phyloP scores from a whole-genome alignment of 1,140 invertebrate genomes.

The Ips nitidus region DNA sequence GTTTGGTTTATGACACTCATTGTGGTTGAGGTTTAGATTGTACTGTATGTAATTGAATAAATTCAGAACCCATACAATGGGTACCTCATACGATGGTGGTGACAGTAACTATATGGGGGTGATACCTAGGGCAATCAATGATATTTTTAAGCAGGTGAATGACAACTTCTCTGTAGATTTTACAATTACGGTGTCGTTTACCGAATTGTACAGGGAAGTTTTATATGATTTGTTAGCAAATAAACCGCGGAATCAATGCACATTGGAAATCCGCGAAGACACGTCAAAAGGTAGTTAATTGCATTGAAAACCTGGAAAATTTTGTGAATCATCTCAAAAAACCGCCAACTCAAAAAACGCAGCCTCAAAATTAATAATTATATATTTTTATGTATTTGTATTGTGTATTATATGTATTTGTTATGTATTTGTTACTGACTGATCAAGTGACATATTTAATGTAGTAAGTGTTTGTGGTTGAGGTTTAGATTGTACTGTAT shows the following conservation, averaged over 20 bases:
- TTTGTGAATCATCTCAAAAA: too few relatives aligned
- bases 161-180: constrained; percentile 67
- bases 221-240: constrained; percentile 75
- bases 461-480: too few relatives aligned
- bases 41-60: constrained; percentile 94
- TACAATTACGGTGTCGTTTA: constrained; percentile 74
- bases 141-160: constrained; percentile 77
- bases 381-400: too few relatives aligned
- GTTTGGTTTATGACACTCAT: constrained; percentile 48
- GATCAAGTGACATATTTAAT: too few relatives aligned
- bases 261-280: constrained; percentile 85
- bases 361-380: too few relatives aligned
- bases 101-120: constrained; percentile 63
- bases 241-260: constrained; percentile 65
- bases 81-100: constrained; percentile 71
- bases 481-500: constrained; percentile 92
- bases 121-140: constrained; percentile 80
- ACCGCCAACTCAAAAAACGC: too few relatives aligned
- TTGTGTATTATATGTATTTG: too few relatives aligned
- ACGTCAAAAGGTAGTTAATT: too few relatives aligned
- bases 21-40: constrained; percentile 75
- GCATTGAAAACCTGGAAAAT: too few relatives aligned
- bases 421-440: too few relatives aligned
- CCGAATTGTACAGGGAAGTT: constrained; percentile 76
- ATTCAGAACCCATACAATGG: constrained; percentile 94